These are phyloP conservation scores for Lepidurus arcticus DNA, from an alignment of 1,140 invertebrate genomes.

Conservation along the genomic window DNA sequence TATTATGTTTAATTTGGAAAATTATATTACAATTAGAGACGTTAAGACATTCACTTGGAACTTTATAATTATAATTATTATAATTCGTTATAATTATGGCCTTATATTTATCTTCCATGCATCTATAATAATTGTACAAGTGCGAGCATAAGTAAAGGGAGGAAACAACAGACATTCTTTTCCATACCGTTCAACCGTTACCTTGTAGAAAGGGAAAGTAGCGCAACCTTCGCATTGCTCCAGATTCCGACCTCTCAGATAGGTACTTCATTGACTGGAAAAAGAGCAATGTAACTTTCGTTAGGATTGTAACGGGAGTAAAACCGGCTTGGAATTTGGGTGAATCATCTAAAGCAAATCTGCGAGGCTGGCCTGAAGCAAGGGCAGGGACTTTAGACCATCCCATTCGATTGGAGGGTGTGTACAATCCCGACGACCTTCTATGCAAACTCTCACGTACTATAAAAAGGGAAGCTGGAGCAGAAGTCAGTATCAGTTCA, in stretches of 20 bases:
- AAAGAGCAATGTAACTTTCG: too few relatives aligned
- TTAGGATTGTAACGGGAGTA: too few relatives aligned
- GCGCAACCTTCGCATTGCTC: slow-evolving; percentile 7
- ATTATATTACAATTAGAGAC: too few relatives aligned
- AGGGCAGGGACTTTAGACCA: background rate
- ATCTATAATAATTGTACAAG: too few relatives aligned
- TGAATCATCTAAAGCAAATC: background rate
- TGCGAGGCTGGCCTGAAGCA: background rate
- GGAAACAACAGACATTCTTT: background rate
- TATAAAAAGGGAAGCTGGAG: background rate
- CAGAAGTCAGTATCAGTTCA: background rate
- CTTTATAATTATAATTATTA: too few relatives aligned
- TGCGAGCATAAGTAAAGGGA: background rate
- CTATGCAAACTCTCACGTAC: background rate
- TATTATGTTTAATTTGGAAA: too few relatives aligned
- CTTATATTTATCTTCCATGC: too few relatives aligned
- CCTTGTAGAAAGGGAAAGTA: background rate
- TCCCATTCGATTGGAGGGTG: background rate
- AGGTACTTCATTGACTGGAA: too few relatives aligned
- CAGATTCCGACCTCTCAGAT: background rate
- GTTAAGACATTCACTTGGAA: too few relatives aligned
- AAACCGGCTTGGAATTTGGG: background rate
- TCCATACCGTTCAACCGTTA: background rate
- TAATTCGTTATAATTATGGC: too few relatives aligned
- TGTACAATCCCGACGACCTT: background rate